phyloP scores from a whole-genome alignment of 2,888 invertebrate species.

The Elmis aenea region DNA sequence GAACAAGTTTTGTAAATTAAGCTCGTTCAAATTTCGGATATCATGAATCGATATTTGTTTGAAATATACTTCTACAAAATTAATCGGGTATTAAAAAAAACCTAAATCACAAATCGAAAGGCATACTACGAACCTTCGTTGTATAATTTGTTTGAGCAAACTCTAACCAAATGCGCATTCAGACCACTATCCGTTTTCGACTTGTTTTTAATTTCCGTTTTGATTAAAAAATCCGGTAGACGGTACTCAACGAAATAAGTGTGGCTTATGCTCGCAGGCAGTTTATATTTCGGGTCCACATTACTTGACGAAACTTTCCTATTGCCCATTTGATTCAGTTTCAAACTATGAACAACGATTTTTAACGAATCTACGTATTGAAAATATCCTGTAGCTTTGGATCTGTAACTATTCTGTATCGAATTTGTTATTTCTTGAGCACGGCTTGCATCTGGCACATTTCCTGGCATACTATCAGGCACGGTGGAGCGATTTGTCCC shows the following conservation, averaged over 20 bases:
- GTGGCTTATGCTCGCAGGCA: conserved; percentile 27
- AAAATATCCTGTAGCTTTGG: conserved; percentile 19
- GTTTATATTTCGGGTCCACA: conserved; percentile 18
- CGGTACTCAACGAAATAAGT: conserved; percentile 50
- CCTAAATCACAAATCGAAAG: not conserved
- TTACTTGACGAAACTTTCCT: conserved; percentile 35
- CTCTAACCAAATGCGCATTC: conserved; percentile 38
- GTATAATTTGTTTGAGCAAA: conserved; percentile 44
- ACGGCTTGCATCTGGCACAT: no score
- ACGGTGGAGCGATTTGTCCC: no score
- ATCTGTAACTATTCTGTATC: conserved; percentile 21
- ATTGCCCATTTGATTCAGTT: conserved; percentile 46
- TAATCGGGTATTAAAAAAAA: no score
- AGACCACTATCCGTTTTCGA: conserved; percentile 41
- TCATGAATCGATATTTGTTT: conserved; percentile 47
- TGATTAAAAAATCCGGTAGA: conserved; percentile 38
- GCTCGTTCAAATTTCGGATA: conserved; percentile 38
- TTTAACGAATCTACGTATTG: conserved; percentile 46
- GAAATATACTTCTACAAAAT: conserved; percentile 45
- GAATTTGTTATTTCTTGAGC: conserved; percentile 20
- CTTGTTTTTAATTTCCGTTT: conserved; percentile 29
- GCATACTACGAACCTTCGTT: conserved; percentile 39
- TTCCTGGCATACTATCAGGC: no score
- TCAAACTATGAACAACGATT: conserved; percentile 44
- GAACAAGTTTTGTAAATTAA: conserved; percentile 35